A percentile compares a stretch with the other conserved stretches of the same genome.
Evolutionary conservation across 2,113 vertebrate genomes (phyloP).

Genomic region (Neotragus pygmaeus): DNA sequence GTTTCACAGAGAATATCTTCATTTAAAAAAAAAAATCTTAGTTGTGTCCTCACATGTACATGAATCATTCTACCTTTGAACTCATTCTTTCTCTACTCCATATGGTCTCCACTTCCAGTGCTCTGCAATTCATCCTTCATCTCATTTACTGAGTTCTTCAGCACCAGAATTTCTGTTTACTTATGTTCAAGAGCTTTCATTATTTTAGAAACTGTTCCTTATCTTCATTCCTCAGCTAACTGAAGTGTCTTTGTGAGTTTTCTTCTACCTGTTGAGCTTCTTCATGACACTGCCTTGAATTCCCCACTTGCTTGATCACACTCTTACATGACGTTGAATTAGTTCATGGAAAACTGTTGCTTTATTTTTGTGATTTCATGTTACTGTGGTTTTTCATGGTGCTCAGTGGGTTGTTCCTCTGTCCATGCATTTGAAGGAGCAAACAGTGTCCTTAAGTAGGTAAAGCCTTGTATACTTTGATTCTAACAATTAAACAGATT

Average conservation of each 20-base stretch:
- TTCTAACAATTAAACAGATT: background rate
- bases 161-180: background rate
- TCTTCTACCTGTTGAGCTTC: background rate
- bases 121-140: background rate
- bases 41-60: background rate
- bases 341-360: background rate
- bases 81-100: background rate
- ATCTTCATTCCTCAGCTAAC: background rate
- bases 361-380: background rate
- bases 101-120: background rate
- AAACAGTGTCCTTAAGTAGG: background rate
- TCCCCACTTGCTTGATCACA: no score
- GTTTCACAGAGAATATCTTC: background rate
- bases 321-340: rapidly evolving
- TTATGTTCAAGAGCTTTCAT: background rate
- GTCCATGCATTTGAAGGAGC: background rate
- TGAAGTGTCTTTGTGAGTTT: background rate
- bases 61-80: background rate
- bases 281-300: no score
- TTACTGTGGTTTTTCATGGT: background rate
- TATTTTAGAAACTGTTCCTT: background rate
- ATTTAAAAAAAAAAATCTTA: background rate
- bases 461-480: background rate
- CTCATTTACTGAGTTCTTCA: background rate
- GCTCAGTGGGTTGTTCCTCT: no score